Conservation (phyloP, 2,888 invertebrate species). For the Drosophila buzzatii region DNA sequence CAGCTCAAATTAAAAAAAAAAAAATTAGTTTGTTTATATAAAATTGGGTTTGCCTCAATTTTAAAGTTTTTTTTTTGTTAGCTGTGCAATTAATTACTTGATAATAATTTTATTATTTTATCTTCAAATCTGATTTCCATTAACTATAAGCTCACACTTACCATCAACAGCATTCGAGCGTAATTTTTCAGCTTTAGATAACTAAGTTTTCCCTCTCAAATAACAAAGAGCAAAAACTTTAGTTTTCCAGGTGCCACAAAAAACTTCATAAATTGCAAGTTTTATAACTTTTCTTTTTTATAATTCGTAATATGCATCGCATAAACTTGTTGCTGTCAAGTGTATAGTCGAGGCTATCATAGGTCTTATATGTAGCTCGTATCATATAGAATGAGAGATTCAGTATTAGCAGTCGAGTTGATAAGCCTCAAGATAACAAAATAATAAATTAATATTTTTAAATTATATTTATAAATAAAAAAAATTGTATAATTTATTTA, state of each 20-base stretch:
- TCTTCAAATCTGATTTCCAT: not conserved
- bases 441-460: too few relatives aligned
- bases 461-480: too few relatives aligned
- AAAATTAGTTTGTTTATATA: too few relatives aligned
- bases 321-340: constrained; percentile 28
- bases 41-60: too few relatives aligned
- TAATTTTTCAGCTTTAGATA: constrained; percentile 25
- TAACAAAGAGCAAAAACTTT: not conserved
- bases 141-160: not conserved
- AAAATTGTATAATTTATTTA: too few relatives aligned
- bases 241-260: constrained; percentile 39
- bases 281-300: constrained; percentile 24
- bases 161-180: not conserved
- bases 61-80: not conserved
- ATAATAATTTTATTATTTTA: not conserved
- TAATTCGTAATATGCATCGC: constrained; percentile 9
- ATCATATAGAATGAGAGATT: not conserved
- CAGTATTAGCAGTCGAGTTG: not conserved
- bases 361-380: not conserved
- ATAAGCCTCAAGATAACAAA: too few relatives aligned
- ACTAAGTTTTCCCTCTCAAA: constrained; percentile 55
- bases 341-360: not conserved
- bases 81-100: not conserved
- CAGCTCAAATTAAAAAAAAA: too few relatives aligned
- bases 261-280: constrained; percentile 58